Base-by-base conservation (phyloP, 1,140 invertebrate species). In the Drosophila takahashii region DNA sequence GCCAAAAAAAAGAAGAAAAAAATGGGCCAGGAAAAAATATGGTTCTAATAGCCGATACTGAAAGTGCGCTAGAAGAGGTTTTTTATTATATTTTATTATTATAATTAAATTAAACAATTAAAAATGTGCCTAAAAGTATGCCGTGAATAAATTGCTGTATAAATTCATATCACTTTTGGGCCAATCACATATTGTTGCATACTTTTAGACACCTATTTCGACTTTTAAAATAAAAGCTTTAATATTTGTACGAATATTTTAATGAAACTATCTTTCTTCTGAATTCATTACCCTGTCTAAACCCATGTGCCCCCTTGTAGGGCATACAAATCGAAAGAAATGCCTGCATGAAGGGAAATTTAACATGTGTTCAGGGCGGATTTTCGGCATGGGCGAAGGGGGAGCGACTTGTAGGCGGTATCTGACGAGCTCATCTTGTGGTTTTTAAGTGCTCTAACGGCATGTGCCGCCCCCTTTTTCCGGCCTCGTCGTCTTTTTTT, bases 351-450 rank as follows among this genome's bases (percentile, higher is more conserved):
- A 74, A 74, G 72, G 47, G 65, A 87, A 79, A 73, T 83, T 83
- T 78, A 77, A 86, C 83, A 86, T 81, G 78, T 87, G 83, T 79
- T 81, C 26, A 67, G 16, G 36, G 34, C 48, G 37, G 29, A 64
- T 47, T 52, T 56, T 37, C 8, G 10, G 13, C 11, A 15, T 18
- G 44, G 15, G 3, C n/a, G 1, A 8, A 6, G 16, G 16, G 32
- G 3, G 36, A 11, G 2, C n/a, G 37, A n/a, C 32, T 54, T 18
- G 44, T 54, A 37, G 41, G 64, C 48, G 44, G 62, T 87, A 87
- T 81, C 75, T 87, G 75, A 87, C 78, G 75, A 79, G 79, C 79
- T 87, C 79, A 81, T 86, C 81, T 87, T 79, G 61, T 87, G 81
- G 74, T 81, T 76, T 74, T 86, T 85, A 86, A 85, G 81, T 85